Percentiles rank a stretch among this genome's conserved stretches.
phyloP scores from a whole-genome alignment of 1,140 invertebrate species.

The Drosophila ohnishii region DNA sequence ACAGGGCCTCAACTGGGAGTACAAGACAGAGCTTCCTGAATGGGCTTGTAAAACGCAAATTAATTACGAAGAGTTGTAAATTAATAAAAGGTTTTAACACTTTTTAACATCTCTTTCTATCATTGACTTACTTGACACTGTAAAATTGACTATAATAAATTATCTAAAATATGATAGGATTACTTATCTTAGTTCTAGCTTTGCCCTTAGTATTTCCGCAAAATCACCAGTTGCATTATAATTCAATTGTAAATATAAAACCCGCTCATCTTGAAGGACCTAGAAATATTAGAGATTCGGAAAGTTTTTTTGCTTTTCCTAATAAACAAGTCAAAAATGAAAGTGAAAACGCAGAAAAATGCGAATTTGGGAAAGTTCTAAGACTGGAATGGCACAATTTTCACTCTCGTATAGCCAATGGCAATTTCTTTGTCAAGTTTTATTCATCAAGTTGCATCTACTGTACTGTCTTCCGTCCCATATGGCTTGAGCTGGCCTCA shows the following conservation, averaged over 20 bases:
- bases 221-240: neutral
- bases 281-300: neutral
- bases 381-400: neutral
- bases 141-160: neutral
- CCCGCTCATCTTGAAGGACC: neutral
- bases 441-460: constrained; percentile 3
- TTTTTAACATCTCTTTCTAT: neutral
- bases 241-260: neutral
- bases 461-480: neutral
- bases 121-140: constrained; percentile 14
- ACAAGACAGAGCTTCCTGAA: constrained; percentile 92
- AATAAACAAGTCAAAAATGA: neutral
- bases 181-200: neutral
- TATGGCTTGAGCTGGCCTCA: constrained; percentile 10
- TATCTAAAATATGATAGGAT: neutral
- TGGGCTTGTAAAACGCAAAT: constrained; percentile 86
- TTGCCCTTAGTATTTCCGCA: neutral
- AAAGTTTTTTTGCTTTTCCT: neutral
- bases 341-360: neutral
- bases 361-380: constrained; percentile 1
- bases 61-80: constrained; percentile 32
- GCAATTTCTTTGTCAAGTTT: constrained; percentile 16
- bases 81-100: neutral
- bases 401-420: neutral
- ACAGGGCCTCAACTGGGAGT: constrained; percentile 94